Evolutionary conservation across 1,140 invertebrate species (phyloP).

Genomic region (Drosophila watanabei): DNA sequence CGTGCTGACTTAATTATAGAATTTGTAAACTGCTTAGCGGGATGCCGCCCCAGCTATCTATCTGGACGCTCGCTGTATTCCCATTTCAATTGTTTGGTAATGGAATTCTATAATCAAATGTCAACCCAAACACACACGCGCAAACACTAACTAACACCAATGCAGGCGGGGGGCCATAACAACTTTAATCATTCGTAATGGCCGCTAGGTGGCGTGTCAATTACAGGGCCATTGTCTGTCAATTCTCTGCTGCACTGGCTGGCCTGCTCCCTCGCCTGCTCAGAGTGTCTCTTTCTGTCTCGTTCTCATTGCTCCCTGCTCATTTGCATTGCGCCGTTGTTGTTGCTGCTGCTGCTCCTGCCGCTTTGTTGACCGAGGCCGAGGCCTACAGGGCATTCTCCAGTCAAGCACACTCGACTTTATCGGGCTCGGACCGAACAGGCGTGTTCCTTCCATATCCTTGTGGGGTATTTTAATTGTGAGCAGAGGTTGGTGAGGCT

Average conservation of each 20-base stretch:
- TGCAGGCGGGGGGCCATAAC: background rate
- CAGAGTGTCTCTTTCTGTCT: constrained; percentile 11
- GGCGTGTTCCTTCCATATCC: constrained; percentile 45
- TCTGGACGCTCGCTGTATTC: constrained; percentile 21
- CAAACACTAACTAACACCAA: background rate
- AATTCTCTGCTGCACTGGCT: constrained; percentile 34
- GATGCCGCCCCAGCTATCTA: constrained; percentile 2
- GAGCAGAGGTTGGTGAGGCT: background rate
- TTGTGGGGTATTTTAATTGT: constrained; percentile 4
- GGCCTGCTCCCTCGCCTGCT: background rate
- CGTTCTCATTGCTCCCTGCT: constrained; percentile 27
- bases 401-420: constrained; percentile 75
- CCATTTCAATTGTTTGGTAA: constrained; percentile 49
- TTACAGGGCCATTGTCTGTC: constrained; percentile 54
- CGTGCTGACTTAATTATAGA: constrained; percentile 34
- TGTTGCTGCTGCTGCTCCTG: background rate
- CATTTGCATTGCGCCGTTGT: constrained; percentile 63
- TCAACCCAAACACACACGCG: constrained; percentile 26
- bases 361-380: constrained; percentile 14
- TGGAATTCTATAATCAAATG: constrained; percentile 58
- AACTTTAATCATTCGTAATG: constrained; percentile 62
- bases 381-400: constrained; percentile 69
- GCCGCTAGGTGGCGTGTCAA: constrained; percentile 57
- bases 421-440: constrained; percentile 42
- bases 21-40: constrained; percentile 27